Base-by-base conservation (phyloP, 2,888 invertebrate species). In the Orthonevra nobilis region DNA sequence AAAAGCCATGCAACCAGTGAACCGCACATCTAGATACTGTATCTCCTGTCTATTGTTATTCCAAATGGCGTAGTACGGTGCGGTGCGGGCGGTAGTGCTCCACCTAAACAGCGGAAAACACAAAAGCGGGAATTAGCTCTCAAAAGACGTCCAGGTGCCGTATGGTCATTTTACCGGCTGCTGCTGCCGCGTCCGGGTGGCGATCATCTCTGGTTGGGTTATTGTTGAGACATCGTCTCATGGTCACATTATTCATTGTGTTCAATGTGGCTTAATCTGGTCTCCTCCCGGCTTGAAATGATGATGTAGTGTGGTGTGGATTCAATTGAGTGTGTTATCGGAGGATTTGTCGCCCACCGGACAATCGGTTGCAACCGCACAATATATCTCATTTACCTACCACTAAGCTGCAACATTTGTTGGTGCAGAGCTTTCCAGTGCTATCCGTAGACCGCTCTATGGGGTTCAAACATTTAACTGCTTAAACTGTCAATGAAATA, bases 291-390 rank as follows among this genome's bases (percentile, higher is more conserved):
- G 9, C 46, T 26, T 10, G 10, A 9, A 7, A 48, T 63, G 70
- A 77, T 70, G 77, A 72, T 77, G 72, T 52, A 63, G 75, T 72
- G 56, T 56, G 44, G 52, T 70, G 74, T 46, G 61, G 69, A 74
- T 74, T 74, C 73, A 74, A 74, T 74, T 74, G 52, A 54, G 68
- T 60, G 50, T 52, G 75, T 70, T 77, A 77, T 77, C 72, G 72
- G 34, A 23, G 52, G 64, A 66, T 77, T 72, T 72, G 77, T 77
- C 77, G 60, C 70, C 77, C 77, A 70, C 72, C 23, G 38, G 40
- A 70, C 58, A 52, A 63, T 70, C 20, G 40, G 40, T 60, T 32
- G 69, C 44, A n/a, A n/a, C n/a, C 23, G 5, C 23, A 52, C 70
- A 70, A 61, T 68, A 38, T 38, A 61, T 74, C 68, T 77, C 77